Conservation (phyloP, 1,140 invertebrate genomes). For the Calephelis virginiensis region DNA sequence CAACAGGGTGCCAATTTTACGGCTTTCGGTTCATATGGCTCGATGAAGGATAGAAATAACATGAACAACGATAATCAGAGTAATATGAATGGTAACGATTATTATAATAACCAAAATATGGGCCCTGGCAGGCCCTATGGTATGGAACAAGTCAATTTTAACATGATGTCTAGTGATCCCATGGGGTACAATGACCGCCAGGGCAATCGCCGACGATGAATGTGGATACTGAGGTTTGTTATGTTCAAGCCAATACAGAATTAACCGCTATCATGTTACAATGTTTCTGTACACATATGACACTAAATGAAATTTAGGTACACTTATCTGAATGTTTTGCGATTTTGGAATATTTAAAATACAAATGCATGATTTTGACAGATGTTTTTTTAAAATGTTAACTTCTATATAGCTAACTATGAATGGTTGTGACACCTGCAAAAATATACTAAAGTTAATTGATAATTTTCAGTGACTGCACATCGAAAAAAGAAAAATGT, state of each 20-base stretch:
- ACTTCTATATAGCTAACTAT: no score
- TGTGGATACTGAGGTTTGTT: constrained; percentile 72
- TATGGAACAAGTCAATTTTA: constrained; percentile 44
- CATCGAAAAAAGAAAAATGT: no score
- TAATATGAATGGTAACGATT: constrained; percentile 45
- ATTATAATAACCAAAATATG: constrained; percentile 58
- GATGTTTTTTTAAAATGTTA: no score
- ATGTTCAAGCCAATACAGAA: constrained; percentile 69
- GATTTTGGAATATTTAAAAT: not conserved
- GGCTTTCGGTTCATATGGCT: constrained; percentile 65
- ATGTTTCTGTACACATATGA: constrained; percentile 7
- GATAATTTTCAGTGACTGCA: no score
- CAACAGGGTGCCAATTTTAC: constrained; percentile 64
- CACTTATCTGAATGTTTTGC: not conserved
- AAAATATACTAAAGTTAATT: no score
- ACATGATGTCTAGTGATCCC: constrained; percentile 63
- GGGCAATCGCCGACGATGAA: constrained; percentile 69
- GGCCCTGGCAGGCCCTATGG: constrained; percentile 55
- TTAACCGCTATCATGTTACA: constrained; percentile 43
- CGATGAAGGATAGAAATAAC: constrained; percentile 54
- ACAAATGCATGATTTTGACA: no score
- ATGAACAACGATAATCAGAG: constrained; percentile 36
- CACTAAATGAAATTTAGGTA: constrained; percentile 22
- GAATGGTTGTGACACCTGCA: no score
- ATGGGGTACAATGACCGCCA: constrained; percentile 75